phyloP scores from a whole-genome alignment of 1,140 invertebrate species.

The Arion vulgaris region DNA sequence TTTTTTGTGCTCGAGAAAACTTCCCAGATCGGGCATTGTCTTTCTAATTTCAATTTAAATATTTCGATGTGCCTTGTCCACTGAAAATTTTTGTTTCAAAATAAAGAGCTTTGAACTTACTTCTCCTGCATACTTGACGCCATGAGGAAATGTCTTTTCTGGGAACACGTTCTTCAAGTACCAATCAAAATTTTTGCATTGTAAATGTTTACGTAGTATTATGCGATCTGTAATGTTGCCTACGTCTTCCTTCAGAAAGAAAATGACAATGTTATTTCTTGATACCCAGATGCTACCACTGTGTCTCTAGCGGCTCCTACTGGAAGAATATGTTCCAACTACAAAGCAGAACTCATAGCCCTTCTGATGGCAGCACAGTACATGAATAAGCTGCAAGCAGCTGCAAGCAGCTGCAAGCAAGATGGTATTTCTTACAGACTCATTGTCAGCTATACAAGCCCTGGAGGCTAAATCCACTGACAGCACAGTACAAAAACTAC shows the following conservation, averaged over 20 bases:
- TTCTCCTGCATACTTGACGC: neutral
- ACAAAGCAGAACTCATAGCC: neutral
- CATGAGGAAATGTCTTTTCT: constrained; percentile 78
- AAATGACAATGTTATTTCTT: neutral
- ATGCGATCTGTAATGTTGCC: constrained; percentile 89
- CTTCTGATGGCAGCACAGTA: too few species aligned
- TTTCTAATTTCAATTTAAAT: too few species aligned
- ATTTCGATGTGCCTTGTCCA: too few species aligned
- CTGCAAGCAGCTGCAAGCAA: too few species aligned
- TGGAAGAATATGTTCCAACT: neutral
- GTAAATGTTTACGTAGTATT: constrained; percentile 80
- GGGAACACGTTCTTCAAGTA: constrained; percentile 96
- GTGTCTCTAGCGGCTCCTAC: neutral
- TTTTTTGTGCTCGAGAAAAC: too few species aligned
- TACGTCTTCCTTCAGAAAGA: neutral
- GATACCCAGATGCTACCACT: neutral
- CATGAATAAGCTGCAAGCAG: too few species aligned
- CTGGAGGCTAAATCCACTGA: too few species aligned
- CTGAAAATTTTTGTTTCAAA: too few species aligned
- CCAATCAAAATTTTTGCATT: constrained; percentile 85
- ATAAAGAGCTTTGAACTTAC: neutral
- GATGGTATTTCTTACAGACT: too few species aligned
- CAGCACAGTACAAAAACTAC: too few species aligned
- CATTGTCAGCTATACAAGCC: too few species aligned
- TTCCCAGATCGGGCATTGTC: too few species aligned